phyloP scores from a whole-genome alignment of 2,888 invertebrate genomes.

The Ectemnius cavifrons region DNA sequence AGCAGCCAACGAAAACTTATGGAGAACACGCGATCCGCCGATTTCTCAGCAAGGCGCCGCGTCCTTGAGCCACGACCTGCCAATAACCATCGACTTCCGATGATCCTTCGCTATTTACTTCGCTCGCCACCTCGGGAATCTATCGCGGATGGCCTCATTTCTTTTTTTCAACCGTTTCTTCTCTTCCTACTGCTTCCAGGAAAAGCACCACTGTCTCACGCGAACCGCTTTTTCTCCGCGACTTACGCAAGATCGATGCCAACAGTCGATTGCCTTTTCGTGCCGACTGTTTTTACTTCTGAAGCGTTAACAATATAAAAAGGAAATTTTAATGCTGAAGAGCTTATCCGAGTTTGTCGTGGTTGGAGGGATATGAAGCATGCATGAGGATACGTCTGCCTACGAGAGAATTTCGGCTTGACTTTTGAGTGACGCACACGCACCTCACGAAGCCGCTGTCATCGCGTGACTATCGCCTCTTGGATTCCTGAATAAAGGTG shows the following conservation, averaged over 20 bases:
- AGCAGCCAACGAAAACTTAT: conserved; percentile 67
- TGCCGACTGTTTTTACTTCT: neutral
- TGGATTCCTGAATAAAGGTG: conserved; percentile 15
- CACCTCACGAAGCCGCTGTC: conserved; percentile 59
- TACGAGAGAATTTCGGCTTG: conserved; percentile 60
- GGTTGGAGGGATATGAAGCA: neutral
- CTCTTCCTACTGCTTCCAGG: neutral
- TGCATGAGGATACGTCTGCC: conserved; percentile 64
- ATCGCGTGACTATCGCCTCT: conserved; percentile 64
- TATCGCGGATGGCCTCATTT: conserved; percentile 16
- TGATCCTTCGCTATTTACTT: conserved; percentile 27
- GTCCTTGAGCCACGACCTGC: conserved; percentile 64
- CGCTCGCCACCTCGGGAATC: conserved; percentile 32
- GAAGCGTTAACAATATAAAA: too few relatives aligned
- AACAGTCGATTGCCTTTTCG: conserved; percentile 13
- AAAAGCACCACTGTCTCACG: neutral
- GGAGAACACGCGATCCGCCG: conserved; percentile 69
- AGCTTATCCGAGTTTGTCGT: too few relatives aligned
- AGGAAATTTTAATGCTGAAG: too few relatives aligned
- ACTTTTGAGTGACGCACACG: conserved; percentile 72
- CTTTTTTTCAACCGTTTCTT: conserved; percentile 5
- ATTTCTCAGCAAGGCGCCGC: conserved; percentile 60
- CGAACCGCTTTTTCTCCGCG: conserved; percentile 14
- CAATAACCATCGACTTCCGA: conserved; percentile 33
- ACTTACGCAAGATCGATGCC: conserved; percentile 47